phyloP scores from a whole-genome alignment of 2,113 vertebrate genomes.

The Pangasianodon hypophthalmus region DNA sequence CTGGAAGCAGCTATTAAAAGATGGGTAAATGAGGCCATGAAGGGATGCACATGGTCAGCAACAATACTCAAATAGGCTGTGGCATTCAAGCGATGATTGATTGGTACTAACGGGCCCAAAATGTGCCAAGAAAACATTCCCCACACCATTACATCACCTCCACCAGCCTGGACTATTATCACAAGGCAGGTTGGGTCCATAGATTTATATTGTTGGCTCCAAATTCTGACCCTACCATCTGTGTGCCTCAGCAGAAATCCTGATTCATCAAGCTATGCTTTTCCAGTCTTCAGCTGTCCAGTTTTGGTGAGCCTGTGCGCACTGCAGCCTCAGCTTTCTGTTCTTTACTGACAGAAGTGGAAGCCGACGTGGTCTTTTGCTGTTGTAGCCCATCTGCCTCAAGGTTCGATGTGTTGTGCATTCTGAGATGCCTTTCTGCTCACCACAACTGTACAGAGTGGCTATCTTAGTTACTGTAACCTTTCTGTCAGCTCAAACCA shows the following conservation, averaged over 20 bases:
- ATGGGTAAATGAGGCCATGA: background rate
- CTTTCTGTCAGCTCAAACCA: background rate
- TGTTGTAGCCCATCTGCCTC: too few relatives aligned
- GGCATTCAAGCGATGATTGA: background rate
- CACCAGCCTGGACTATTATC: background rate
- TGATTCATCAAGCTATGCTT: too few relatives aligned
- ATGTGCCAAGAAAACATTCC: background rate
- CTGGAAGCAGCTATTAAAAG: background rate
- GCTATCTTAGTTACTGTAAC: too few relatives aligned
- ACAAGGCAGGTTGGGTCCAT: background rate
- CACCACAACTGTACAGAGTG: background rate
- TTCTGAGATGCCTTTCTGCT: background rate
- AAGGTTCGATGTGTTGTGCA: too few relatives aligned
- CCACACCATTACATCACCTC: background rate
- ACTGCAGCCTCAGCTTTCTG: too few relatives aligned
- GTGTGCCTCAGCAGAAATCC: background rate
- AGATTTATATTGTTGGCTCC: too few relatives aligned
- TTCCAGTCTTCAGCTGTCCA: too few relatives aligned
- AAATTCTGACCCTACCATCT: too few relatives aligned
- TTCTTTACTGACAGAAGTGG: too few relatives aligned
- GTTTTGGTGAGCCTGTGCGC: too few relatives aligned
- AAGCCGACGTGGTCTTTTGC: too few relatives aligned
- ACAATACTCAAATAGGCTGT: background rate
- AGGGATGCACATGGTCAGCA: background rate
- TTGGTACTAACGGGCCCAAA: background rate